Conservation (phyloP, 2,888 invertebrate genomes). For the Agriotes lineatus region DNA sequence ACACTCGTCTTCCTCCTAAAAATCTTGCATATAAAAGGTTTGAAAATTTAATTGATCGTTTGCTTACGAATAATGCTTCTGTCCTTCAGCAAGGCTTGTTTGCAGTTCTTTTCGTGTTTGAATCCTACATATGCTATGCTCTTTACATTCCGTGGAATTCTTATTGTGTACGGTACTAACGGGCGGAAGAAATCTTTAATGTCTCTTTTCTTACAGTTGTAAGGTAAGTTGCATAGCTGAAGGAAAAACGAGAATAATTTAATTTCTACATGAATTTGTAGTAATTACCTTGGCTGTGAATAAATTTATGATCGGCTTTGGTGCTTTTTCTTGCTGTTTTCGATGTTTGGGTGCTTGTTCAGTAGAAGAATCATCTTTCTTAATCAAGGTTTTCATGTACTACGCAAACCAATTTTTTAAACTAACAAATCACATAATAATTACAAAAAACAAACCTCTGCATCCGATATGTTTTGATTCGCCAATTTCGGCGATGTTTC, state of each 20-base stretch:
- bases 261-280: too few species aligned
- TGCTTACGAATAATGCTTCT: constrained; percentile 85
- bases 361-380: constrained; percentile 63
- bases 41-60: too few species aligned
- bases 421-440: constrained; percentile 10
- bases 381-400: constrained; percentile 80
- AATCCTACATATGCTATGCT: constrained; percentile 95
- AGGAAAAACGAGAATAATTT: too few species aligned
- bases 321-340: constrained; percentile 65
- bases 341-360: constrained; percentile 58
- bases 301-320: constrained; percentile 63
- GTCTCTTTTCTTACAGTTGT: constrained; percentile 84
- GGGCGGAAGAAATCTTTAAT: constrained; percentile 89
- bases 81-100: constrained; percentile 84
- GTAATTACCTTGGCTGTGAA: constrained; percentile 75
- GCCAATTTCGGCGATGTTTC: constrained; percentile 70
- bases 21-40: not conserved
- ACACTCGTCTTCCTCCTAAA: constrained; percentile 73
- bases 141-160: constrained; percentile 81
- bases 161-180: constrained; percentile 81
- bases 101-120: constrained; percentile 82
- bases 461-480: constrained; percentile 80
- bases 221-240: constrained; percentile 80
- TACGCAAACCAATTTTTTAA: constrained; percentile 60
- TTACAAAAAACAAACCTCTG: constrained; percentile 70